A percentile compares a stretch with the other conserved stretches of the same genome.
Evolutionary conservation across 1,140 invertebrate genomes (phyloP).

Genomic region (Chionoecetes opilio): DNA sequence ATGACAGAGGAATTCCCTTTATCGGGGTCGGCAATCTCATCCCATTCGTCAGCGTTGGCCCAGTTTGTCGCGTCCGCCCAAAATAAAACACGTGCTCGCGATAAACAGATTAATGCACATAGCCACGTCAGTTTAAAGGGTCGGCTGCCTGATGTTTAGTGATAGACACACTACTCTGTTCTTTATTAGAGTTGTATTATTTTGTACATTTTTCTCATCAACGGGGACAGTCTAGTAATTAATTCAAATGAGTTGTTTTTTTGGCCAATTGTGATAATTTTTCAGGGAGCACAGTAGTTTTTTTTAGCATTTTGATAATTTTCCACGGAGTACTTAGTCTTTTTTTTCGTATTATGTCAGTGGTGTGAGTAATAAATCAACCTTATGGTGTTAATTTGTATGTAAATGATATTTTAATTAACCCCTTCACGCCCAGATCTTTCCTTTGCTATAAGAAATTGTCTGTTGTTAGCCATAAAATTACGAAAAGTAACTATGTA

Average conservation of each 20-base stretch:
- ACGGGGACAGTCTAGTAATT: not conserved
- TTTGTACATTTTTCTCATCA: not conserved
- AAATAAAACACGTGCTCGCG: not conserved
- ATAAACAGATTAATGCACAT: slow-evolving; percentile 20
- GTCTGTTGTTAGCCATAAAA: too few species aligned
- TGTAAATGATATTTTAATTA: slow-evolving; percentile 6
- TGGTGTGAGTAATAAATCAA: slow-evolving; percentile 16
- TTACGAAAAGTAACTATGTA: too few species aligned
- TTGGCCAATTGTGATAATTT: not conserved
- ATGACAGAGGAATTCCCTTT: not conserved
- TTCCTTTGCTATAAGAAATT: too few species aligned
- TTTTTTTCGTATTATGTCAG: not conserved
- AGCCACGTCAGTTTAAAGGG: not conserved
- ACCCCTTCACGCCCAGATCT: too few species aligned
- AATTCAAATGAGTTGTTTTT: slow-evolving; percentile 5
- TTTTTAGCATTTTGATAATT: slow-evolving; percentile 8
- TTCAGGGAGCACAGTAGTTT: not conserved
- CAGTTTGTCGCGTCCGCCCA: not conserved
- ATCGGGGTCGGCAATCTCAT: not conserved
- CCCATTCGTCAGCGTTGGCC: slow-evolving; percentile 13
- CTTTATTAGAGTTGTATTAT: not conserved
- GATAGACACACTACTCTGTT: not conserved
- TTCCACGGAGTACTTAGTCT: not conserved
- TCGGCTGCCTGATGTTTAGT: not conserved
- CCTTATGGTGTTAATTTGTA: not conserved